A percentile compares a stretch with the other conserved stretches of the same genome.
Conservation (phyloP, 2,797 vertebrate genomes). For the Remorina albescens region DNA sequence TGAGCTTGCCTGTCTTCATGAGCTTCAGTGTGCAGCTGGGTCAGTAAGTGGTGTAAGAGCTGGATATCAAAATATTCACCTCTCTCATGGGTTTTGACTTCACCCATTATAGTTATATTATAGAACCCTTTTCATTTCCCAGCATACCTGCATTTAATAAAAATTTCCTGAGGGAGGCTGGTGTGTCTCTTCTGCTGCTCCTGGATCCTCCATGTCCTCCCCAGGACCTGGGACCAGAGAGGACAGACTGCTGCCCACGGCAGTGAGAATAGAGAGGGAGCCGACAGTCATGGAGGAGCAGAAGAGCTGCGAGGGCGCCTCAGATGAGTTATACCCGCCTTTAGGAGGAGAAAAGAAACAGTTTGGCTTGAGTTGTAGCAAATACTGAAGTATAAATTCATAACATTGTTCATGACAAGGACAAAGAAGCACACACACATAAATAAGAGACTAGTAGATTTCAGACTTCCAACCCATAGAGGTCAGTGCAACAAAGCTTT, state of each 20-base stretch:
- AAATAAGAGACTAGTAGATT: not conserved
- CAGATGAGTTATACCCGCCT: constrained; percentile 27
- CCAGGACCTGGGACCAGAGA: constrained; percentile 68
- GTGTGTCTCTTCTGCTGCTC: constrained; percentile 40
- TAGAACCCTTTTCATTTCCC: not conserved
- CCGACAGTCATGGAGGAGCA: constrained; percentile 60
- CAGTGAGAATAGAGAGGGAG: constrained; percentile 70
- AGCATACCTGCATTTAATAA: not conserved
- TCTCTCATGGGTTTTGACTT: not conserved
- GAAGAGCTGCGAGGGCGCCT: constrained; percentile 36
- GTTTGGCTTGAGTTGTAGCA: not conserved
- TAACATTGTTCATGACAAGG: not conserved
- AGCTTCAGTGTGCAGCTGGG: no score
- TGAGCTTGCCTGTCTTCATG: not conserved
- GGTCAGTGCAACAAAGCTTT: constrained; percentile 48
- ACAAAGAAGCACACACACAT: not conserved
- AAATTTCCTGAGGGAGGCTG: constrained; percentile 48
- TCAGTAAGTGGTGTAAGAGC: no score
- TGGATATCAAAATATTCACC: not conserved
- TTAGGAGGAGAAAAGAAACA: not conserved
- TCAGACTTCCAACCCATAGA: constrained; percentile 44
- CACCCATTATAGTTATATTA: no score
- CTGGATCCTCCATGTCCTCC: constrained; percentile 37
- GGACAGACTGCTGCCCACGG: constrained; percentile 67
- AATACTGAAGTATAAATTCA: not conserved